Evolutionary conservation across 2,888 invertebrate genomes (phyloP), one percentile per base, ranked within the genome.

Genomic region (Catocala sponsa): DNA sequence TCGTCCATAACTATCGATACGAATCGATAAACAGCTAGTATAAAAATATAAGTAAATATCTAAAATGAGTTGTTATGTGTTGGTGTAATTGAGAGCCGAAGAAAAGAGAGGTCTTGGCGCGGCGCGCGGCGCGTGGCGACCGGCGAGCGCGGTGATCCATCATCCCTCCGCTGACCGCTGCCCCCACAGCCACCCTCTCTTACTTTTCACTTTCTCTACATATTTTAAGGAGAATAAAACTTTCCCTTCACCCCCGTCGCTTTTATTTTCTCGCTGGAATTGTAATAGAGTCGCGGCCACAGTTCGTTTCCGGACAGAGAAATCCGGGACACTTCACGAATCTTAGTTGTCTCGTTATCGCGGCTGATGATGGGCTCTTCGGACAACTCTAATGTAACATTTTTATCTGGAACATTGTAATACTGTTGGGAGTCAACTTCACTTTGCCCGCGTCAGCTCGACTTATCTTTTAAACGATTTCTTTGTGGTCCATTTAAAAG

Each of bases 171-270:
- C 90, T 93, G 92, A 92, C 91, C 88, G 79, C 81, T 72, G 61
- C 71, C 65, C 73, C 75, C 80, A 66, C 79, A 80, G 70, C 83
- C 80, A 86, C 85, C 85, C 87, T 85, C 89, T 88, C 90, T 91
- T 92, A 92, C 92, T 94, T 92, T 94, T 92, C 94, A 92, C 94
- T 94, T 92, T 91, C 94, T 93, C 94, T 94, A 94, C 94, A 95
- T 95, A 94, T 94, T 94, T 94, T 92, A 94, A 94, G 91, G 89
- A 92, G 92, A 94, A 91, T 91, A 91, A 93, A 94, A 93, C 89
- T 93, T 94, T 92, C 89, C 84, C 88, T 88, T 89, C 83, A 84
- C 88, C 88, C 86, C 85, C 76, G 82, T 80, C 80, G 86, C 83
- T 85, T 89, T 88, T 90, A 91, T 91, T 90, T 89, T 89, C 87